Evolutionary conservation across 1,140 invertebrate genomes (phyloP).

Genomic region (Thereuonema tuberculata): DNA sequence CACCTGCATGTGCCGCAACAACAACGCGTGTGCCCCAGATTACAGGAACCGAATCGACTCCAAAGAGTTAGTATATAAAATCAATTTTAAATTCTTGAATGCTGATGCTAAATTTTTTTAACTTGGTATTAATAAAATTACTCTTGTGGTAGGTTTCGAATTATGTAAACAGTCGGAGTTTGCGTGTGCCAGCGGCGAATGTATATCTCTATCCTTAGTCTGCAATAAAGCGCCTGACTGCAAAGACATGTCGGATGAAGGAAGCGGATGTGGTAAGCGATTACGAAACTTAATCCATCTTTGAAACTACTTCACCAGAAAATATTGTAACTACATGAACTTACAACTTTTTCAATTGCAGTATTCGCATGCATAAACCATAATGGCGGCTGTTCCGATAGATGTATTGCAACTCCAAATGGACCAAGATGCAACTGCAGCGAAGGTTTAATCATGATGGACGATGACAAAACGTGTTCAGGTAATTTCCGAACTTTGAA

Average conservation of each 20-base stretch:
- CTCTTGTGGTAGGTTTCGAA: neutral
- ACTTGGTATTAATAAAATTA: neutral
- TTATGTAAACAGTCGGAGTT: slow-evolving; percentile 19
- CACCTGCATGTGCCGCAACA: neutral
- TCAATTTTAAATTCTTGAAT: neutral
- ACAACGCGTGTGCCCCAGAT: neutral
- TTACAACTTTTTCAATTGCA: neutral
- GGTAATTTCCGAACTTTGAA: slow-evolving; percentile 38
- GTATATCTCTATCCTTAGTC: slow-evolving; percentile 41
- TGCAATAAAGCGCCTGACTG: slow-evolving; percentile 44
- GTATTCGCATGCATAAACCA: slow-evolving; percentile 49
- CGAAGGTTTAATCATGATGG: slow-evolving; percentile 49
- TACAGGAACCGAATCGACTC: no score
- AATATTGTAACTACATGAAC: neutral
- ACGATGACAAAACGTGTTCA: slow-evolving; percentile 60
- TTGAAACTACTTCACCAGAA: neutral
- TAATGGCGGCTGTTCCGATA: slow-evolving; percentile 73
- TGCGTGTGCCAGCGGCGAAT: slow-evolving; percentile 44
- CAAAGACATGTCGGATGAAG: slow-evolving; percentile 39
- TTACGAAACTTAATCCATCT: neutral
- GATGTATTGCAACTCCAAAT: slow-evolving; percentile 57
- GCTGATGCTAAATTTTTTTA: neutral
- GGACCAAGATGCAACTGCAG: slow-evolving; percentile 64
- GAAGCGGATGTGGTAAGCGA: neutral
- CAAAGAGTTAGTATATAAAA: no score